phyloP scores from a whole-genome alignment of 2,113 vertebrate species.

The Dendropsophus ebraccatus region DNA sequence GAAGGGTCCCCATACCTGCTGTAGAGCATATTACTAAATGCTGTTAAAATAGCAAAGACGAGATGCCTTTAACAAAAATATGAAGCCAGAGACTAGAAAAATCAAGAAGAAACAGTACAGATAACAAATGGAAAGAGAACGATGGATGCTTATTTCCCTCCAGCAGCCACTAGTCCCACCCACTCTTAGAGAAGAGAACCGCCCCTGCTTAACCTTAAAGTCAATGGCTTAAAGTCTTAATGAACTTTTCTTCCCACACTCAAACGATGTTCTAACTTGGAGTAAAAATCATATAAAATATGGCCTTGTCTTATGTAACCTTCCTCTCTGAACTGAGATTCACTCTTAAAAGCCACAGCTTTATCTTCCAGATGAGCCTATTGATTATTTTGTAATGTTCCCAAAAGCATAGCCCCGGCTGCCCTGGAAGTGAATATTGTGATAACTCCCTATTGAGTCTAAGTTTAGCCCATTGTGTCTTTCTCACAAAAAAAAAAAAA shows the following conservation, averaged over 20 bases:
- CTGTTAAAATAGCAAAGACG: too few species aligned
- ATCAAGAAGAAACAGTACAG: too few species aligned
- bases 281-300: background rate
- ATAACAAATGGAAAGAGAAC: background rate
- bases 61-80: too few species aligned
- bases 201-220: background rate
- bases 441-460: slow-evolving; percentile 28
- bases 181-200: background rate
- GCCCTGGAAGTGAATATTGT: slow-evolving; percentile 1
- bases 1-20: too few species aligned
- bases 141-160: too few species aligned
- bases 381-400: slow-evolving; percentile 15
- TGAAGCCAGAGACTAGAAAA: too few species aligned
- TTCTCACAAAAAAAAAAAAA: slow-evolving; percentile 15
- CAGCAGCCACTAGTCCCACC: background rate
- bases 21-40: too few species aligned
- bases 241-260: background rate
- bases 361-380: slow-evolving; percentile 1
- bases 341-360: background rate
- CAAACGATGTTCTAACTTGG: background rate
- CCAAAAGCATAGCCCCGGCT: background rate
- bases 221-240: background rate
- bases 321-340: background rate
- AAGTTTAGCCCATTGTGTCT: slow-evolving; percentile 2
- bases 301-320: background rate